Conservation (phyloP, 2,113 vertebrate species). For the Amazona vittata region DNA sequence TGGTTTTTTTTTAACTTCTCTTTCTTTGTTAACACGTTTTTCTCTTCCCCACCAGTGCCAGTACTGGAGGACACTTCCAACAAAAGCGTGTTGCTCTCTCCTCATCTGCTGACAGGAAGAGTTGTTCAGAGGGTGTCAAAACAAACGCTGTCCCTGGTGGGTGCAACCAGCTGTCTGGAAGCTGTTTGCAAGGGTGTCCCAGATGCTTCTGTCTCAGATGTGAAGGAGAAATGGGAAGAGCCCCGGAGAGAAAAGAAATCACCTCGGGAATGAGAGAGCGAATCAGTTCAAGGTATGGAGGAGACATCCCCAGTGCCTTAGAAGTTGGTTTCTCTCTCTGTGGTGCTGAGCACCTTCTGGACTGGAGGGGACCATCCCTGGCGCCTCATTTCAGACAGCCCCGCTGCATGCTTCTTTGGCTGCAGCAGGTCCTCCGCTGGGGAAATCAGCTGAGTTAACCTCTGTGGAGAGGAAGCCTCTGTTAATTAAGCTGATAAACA, state of each 20-base stretch:
- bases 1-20: not conserved
- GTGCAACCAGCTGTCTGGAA: not conserved
- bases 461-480: conserved; percentile 42
- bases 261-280: not conserved
- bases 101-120: not conserved
- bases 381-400: accelerated
- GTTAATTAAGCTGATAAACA: conserved; percentile 37
- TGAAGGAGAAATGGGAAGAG: not conserved
- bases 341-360: conserved; percentile 57
- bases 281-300: not conserved
- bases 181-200: not conserved
- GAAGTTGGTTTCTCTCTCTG: conserved; percentile 75
- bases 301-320: not conserved
- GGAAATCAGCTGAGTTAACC: conserved; percentile 68
- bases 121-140: not conserved
- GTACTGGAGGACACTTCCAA: not conserved
- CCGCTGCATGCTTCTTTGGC: not conserved
- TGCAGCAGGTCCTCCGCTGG: conserved; percentile 73
- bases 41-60: not conserved
- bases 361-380: not conserved
- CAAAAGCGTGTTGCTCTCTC: not conserved
- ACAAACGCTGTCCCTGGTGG: not conserved
- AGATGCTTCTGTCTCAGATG: not conserved
- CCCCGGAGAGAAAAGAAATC: not conserved
- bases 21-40: not conserved